Conservation (phyloP, 2,888 invertebrate genomes). For the Ophonus ardosiacus region DNA sequence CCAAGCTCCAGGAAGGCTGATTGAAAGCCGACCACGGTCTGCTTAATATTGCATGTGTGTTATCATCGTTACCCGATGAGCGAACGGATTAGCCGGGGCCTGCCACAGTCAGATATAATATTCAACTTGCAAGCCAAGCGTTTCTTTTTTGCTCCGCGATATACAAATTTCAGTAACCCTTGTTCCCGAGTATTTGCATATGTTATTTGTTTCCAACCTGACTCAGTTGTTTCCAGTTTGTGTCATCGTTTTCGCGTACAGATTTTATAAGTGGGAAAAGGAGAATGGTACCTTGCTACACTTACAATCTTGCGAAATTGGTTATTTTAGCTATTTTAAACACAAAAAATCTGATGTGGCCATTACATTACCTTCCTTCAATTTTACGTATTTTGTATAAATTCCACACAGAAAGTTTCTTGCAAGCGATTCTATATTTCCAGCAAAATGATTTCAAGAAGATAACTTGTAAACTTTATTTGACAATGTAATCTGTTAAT, state of each 20-base stretch:
- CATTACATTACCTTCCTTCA: no score
- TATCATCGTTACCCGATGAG: constrained; percentile 54
- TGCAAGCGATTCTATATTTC: no score
- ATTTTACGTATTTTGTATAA: no score
- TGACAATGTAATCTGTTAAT: no score
- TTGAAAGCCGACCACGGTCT: constrained; percentile 41
- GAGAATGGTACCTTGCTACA: not conserved
- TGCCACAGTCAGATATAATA: constrained; percentile 47
- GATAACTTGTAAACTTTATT: no score
- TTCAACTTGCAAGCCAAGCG: constrained; percentile 54
- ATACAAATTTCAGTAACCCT: constrained; percentile 50
- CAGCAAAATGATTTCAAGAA: no score
- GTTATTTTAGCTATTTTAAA: not conserved
- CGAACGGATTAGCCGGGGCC: constrained; percentile 48
- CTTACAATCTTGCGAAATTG: not conserved
- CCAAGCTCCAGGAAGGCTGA: not conserved
- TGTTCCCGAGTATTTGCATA: constrained; percentile 53
- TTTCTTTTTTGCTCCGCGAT: constrained; percentile 48
- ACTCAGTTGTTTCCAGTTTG: constrained; percentile 46
- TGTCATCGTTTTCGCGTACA: constrained; percentile 2
- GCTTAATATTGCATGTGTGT: constrained; percentile 57
- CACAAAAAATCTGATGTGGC: no score
- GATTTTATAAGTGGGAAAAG: not conserved
- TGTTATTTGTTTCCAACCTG: constrained; percentile 52
- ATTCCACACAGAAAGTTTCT: no score